Evolutionary conservation across 1,140 invertebrate genomes (phyloP).

Genomic region (Pseudomyrmex cubaensis): DNA sequence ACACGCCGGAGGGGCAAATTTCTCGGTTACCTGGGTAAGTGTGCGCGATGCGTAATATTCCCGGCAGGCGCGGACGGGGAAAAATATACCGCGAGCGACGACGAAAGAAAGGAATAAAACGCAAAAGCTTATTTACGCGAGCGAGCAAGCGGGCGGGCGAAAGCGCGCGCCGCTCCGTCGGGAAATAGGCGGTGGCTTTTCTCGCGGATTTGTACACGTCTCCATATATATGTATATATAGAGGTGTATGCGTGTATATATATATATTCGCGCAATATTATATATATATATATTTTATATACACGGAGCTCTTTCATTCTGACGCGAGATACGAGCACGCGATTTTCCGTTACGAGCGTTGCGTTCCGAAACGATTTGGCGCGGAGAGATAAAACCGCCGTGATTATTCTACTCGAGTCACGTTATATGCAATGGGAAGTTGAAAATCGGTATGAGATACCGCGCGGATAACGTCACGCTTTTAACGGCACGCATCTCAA

Average conservation of each 20-base stretch:
- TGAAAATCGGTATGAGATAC: constrained; percentile 44
- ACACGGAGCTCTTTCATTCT: constrained; percentile 34
- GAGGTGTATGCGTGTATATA: neutral
- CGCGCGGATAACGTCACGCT: constrained; percentile 33
- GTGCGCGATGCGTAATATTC: constrained; percentile 64
- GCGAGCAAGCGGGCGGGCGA: neutral
- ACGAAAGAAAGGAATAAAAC: constrained; percentile 70
- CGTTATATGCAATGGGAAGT: constrained; percentile 53
- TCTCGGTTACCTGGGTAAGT: constrained; percentile 69
- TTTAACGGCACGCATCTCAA: constrained; percentile 47
- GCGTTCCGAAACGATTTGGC: constrained; percentile 59
- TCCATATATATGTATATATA: neutral
- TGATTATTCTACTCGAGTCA: constrained; percentile 54
- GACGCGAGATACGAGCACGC: constrained; percentile 35
- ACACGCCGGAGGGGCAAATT: constrained; percentile 66
- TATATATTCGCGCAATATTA: neutral
- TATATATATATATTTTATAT: neutral
- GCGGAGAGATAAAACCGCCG: constrained; percentile 40
- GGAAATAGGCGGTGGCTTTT: constrained; percentile 68
- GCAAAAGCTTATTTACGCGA: constrained; percentile 72
- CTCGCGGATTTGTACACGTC: constrained; percentile 49
- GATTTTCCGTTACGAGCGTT: constrained; percentile 58
- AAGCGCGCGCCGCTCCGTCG: constrained; percentile 48
- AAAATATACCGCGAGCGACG: constrained; percentile 67
- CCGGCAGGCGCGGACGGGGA: constrained; percentile 34